A percentile compares a stretch with the other conserved stretches of the same genome.
Conservation (phyloP, 2,797 vertebrate genomes). For the Mastacembelus armatus region DNA sequence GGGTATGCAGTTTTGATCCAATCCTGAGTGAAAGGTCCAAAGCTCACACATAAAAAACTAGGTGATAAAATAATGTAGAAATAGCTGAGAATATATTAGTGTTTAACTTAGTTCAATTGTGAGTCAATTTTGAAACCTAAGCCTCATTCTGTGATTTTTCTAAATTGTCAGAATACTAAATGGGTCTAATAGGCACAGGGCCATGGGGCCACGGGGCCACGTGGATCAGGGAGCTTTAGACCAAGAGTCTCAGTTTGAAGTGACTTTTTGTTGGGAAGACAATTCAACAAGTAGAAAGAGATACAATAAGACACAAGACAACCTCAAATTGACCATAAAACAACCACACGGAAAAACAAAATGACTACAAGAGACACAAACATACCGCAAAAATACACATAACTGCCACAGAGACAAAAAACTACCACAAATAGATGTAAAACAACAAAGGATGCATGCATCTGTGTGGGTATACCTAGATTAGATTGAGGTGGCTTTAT, state of each 20-base stretch:
- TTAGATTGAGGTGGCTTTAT: too few relatives aligned
- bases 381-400: neutral
- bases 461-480: neutral
- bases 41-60: constrained; percentile 23
- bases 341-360: too few relatives aligned
- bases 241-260: neutral
- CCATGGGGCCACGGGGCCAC: neutral
- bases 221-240: too few relatives aligned
- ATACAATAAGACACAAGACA: neutral
- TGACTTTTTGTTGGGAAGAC: neutral
- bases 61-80: constrained; percentile 8
- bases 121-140: constrained; percentile 8
- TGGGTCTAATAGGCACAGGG: neutral
- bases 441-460: neutral
- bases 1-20: constrained; percentile 27
- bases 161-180: neutral
- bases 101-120: neutral
- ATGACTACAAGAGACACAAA: neutral
- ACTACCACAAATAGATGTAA: neutral
- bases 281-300: neutral
- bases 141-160: neutral
- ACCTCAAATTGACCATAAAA: neutral
- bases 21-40: constrained; percentile 23
- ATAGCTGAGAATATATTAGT: neutral
- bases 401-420: neutral